A percentile compares a stretch with the other conserved stretches of the same genome.
These are phyloP conservation scores for Crenuchus spilurus DNA, from an alignment of 2,797 vertebrate genomes.

Conservation along the genomic window DNA sequence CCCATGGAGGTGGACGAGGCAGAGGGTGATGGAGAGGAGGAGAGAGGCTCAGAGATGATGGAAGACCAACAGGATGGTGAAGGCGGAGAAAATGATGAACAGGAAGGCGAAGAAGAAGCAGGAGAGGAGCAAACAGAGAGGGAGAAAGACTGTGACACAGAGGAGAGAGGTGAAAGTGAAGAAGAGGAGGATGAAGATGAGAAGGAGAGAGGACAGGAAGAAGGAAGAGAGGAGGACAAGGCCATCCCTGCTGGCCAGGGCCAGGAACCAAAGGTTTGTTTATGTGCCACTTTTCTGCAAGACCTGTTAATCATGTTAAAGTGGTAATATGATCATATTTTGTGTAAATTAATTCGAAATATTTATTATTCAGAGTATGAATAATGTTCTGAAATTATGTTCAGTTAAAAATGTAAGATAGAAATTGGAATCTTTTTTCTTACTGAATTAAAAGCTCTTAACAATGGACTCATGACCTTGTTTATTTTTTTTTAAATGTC, in stretches of 20 bases:
- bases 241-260: constrained; percentile 72
- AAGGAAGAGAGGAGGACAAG: constrained; percentile 63
- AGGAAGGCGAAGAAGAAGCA: constrained; percentile 66
- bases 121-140: constrained; percentile 65
- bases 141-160: constrained; percentile 63
- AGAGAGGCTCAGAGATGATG: constrained; percentile 61
- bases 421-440: no score
- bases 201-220: constrained; percentile 63
- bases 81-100: constrained; percentile 68
- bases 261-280: constrained; percentile 83
- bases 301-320: no score
- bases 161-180: constrained; percentile 57
- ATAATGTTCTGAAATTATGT: no score
- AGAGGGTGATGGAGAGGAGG: constrained; percentile 62
- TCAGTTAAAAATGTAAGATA: no score
- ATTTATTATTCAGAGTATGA: no score
- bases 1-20: constrained; percentile 72
- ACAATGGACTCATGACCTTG: no score
- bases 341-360: no score
- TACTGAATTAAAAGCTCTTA: no score
- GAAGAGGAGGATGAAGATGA: constrained; percentile 62
- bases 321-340: no score
- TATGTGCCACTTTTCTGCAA: not conserved
- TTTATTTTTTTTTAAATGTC: not conserved
- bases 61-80: constrained; percentile 65